Conservation (phyloP, 2,888 invertebrate genomes). For the Tenodera sinensis region DNA sequence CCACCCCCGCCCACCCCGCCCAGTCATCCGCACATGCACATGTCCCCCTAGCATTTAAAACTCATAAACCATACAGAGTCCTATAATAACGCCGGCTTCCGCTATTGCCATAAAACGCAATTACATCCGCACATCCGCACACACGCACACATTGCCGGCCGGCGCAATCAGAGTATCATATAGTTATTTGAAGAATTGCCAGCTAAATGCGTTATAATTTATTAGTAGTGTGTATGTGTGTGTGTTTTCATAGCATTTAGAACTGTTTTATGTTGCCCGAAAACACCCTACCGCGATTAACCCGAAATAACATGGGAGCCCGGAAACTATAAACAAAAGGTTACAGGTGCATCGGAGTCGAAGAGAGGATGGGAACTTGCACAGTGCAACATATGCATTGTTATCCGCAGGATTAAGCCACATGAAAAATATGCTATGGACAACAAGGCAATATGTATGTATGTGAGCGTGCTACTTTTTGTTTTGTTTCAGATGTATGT, state of each 20-base stretch:
- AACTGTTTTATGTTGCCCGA: slow-evolving; percentile 1
- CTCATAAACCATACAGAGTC: slow-evolving; percentile 23
- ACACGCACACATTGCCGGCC: neutral
- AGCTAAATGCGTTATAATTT: slow-evolving; percentile 25
- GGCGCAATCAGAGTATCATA: neutral
- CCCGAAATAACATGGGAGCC: neutral
- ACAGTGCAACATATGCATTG: neutral
- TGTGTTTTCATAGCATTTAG: slow-evolving; percentile 6
- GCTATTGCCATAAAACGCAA: slow-evolving; percentile 23
- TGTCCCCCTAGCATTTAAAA: slow-evolving; percentile 22
- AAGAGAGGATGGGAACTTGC: neutral
- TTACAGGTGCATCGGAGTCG: neutral
- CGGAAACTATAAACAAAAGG: neutral
- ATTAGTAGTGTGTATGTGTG: slow-evolving; percentile 10
- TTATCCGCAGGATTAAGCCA: neutral
- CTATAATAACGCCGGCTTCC: slow-evolving; percentile 7
- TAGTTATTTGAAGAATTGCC: slow-evolving; percentile 26
- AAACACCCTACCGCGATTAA: neutral
- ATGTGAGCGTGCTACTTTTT: neutral
- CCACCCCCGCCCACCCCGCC: neutral
- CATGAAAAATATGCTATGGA: neutral
- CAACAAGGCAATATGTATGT: neutral
- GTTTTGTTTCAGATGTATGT: neutral
- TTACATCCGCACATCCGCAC: neutral
- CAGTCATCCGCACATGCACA: slow-evolving; percentile 2